Base-by-base conservation (phyloP, 2,888 invertebrate genomes). In the Glaucopsyche alexis region DNA sequence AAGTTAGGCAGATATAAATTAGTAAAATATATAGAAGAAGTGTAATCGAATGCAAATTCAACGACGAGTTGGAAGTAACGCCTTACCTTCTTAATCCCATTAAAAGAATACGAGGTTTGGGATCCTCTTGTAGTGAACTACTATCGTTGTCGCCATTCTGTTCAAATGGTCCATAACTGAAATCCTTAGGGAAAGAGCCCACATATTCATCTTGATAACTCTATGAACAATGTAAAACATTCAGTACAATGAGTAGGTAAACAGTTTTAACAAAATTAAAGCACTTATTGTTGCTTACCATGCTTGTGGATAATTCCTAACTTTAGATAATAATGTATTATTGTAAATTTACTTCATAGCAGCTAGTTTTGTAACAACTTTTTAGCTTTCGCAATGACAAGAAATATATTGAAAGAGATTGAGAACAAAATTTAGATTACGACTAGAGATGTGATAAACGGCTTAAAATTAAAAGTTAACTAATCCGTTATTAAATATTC, bases 21-120 rank as follows among this genome's bases (percentile, higher is more conserved):
- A 19, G 9, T 55, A 19, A 55, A 52, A 52, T 16, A 42, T 5
- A 42, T 42, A 16, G 50, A 52, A 16, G 8, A 6, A 52, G 16
- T 52, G 55, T 55, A 16, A 19, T 8, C 11, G 55, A 19, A 52
- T 55, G 7, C 19, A 55, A 5, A 19, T 19, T 19, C 1, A 55
- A 60, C 29, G 29, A 55, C 4, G 19, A 16, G 55, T 60, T 60
- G 14, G 13, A 29, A 38, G 60, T 60, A 11, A 60, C 29, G 7
- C 60, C 76, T 75, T 86, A 97, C 97, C 97, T 96, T 86, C 98
- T 94, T 16, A 99, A 93, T 4, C 99, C 99, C 99, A 99, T 99
- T 40, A 99, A 91, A 50, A 99, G 93, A 83, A 99, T 99, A 80
- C 98, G 95, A 69, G 99, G 99, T 86, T 98, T 99, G 80, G 96